Evolutionary conservation across 2,797 vertebrate genomes (phyloP).

Genomic region (Anisognathus igniventris): DNA sequence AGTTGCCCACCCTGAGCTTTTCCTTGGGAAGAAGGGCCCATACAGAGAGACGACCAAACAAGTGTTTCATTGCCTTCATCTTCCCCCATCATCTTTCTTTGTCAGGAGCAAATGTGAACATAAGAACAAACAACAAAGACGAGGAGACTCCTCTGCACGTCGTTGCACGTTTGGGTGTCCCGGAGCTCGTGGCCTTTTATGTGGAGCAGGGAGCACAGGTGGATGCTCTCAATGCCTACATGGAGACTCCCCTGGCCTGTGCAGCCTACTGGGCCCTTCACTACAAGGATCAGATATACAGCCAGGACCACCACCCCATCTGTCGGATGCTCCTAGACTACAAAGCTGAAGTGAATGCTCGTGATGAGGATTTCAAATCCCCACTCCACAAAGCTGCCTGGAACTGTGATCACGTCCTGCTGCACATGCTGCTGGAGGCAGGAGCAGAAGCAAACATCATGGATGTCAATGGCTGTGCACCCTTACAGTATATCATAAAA

Average conservation of each 20-base stretch:
- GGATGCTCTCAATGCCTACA: constrained; percentile 79
- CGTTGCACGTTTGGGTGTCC: constrained; percentile 83
- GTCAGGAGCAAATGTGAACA: constrained; percentile 86
- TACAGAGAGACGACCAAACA: not conserved
- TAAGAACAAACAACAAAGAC: constrained; percentile 79
- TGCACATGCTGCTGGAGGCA: constrained; percentile 90
- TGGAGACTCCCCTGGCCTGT: constrained; percentile 87
- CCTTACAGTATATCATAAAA: constrained; percentile 92
- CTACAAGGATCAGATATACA: constrained; percentile 85
- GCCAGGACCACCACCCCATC: constrained; percentile 84
- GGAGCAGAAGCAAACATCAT: constrained; percentile 84
- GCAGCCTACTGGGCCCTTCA: constrained; percentile 89
- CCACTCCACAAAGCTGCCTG: constrained; percentile 94
- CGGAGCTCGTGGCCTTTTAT: constrained; percentile 86
- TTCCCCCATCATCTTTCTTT: not conserved
- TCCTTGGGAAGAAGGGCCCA: not conserved
- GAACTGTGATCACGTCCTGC: constrained; percentile 91
- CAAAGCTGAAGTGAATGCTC: constrained; percentile 82
- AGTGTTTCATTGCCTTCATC: not conserved
- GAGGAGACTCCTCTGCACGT: constrained; percentile 89
- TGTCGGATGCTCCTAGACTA: constrained; percentile 89
- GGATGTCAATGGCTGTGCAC: constrained; percentile 92
- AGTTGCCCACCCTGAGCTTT: not conserved
- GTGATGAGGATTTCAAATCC: constrained; percentile 89
- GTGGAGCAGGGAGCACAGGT: constrained; percentile 81